Evolutionary conservation across 2,888 invertebrate genomes (phyloP), one percentile per base, ranked within the genome.

Genomic region (Protophormia terraenovae): DNA sequence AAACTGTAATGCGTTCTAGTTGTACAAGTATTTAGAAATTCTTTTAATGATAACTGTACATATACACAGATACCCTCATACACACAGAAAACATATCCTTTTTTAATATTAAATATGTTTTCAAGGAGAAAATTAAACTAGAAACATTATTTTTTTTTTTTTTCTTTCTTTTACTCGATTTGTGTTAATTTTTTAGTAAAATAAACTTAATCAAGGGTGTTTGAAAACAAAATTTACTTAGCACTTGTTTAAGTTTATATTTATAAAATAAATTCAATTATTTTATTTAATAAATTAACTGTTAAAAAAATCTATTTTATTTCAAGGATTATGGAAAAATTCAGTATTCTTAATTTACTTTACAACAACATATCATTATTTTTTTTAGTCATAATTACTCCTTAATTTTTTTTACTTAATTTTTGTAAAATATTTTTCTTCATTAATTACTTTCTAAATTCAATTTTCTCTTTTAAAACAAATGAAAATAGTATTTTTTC

Each of bases 101-200:
- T 78, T 78, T 78, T 62, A 69, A 62, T 78, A 62, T 72, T 80
- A 66, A 72, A 72, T 22, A 62, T 72, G 72, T 45, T 72, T 55
- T 80, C 81, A 82, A 82, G 81, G 75, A 81, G 41, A 69, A 76
- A 62, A 69, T 32, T 50, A 22, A 58, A 78, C 67, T 58, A 66
- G 41, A 50, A 47, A 64, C n/a, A n/a, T n/a, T 47, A 22, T 7
- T 29, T 19, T 45, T 58, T 41, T 10, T 7, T 55, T 69, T 41
- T 2, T 29, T 16, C 12, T 35, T 10, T 27, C 29, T 71, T 1
- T n/a, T 76, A 16, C 27, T 27, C 14, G 14, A 55, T n/a, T 66
- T 29, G 58, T n/a, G 53, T 50, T 19, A 12, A 10, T 19, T 6
- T 50, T 50, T 19, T 22, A 22, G 14, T 14, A 14, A 45, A 55